phyloP scores from a whole-genome alignment of 2,113 vertebrate species.

The Nibea albiflora region DNA sequence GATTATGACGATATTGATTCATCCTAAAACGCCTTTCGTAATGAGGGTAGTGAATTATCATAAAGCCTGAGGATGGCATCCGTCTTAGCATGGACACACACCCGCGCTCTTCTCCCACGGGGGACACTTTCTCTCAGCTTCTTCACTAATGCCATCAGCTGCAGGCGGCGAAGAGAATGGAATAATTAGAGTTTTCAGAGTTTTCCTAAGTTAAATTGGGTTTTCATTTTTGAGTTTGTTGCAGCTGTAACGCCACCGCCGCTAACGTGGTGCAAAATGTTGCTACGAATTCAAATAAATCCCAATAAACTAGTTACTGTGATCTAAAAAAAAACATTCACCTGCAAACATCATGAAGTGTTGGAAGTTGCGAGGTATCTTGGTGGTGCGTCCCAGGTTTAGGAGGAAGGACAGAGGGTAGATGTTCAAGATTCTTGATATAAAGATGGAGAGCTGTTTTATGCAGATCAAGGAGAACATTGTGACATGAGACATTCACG shows the following conservation, averaged over 20 bases:
- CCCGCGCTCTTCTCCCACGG: conserved; percentile 1
- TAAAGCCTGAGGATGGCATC: conserved; percentile 10
- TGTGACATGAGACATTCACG: neutral
- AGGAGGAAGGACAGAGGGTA: conserved; percentile 90
- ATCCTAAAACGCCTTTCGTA: conserved; percentile 9
- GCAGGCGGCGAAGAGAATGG: conserved; percentile 28
- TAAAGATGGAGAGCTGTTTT: conserved; percentile 85
- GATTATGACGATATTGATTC: conserved; percentile 1
- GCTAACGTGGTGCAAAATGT: neutral
- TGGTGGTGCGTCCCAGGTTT: conserved; percentile 86
- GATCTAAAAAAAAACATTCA: conserved; percentile 57
- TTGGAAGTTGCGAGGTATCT: conserved; percentile 85
- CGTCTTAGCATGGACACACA: conserved; percentile 7
- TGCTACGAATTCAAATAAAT: neutral
- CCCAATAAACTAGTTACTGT: neutral
- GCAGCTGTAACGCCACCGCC: conserved; percentile 69
- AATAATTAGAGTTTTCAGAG: conserved; percentile 34
- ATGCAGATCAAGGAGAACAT: conserved; percentile 78
- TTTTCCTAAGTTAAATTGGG: conserved; percentile 26
- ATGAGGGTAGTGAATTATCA: conserved; percentile 30
- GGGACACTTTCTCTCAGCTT: conserved; percentile 36
- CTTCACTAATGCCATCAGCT: conserved; percentile 47
- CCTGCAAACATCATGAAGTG: conserved; percentile 94
- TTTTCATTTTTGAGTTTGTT: neutral
- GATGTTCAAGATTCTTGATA: conserved; percentile 89